These are phyloP conservation scores for Mesorhabditis spiculigera DNA, from an alignment of 2,888 invertebrate species.

Conservation along the genomic window DNA sequence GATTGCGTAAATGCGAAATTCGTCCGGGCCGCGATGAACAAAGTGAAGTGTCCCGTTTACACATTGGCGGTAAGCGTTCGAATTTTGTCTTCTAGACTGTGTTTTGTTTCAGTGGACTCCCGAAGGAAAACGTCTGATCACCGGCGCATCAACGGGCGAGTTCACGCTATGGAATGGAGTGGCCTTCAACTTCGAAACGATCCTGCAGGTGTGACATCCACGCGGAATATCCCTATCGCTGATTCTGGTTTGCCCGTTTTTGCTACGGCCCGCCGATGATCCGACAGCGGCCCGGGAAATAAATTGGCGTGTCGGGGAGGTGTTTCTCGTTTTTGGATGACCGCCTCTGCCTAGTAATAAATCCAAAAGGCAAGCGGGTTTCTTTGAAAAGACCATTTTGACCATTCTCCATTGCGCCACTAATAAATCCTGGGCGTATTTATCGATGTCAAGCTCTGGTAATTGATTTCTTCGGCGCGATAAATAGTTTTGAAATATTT, in stretches of 20 bases:
- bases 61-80: slow-evolving; percentile 71
- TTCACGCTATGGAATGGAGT: slow-evolving; percentile 99
- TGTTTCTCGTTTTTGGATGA: too few relatives aligned
- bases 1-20: slow-evolving; percentile 86
- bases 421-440: too few relatives aligned
- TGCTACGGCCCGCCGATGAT: neutral
- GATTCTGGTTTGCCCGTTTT: too few relatives aligned
- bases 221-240: neutral
- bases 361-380: too few relatives aligned
- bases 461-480: too few relatives aligned
- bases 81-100: slow-evolving; percentile 5
- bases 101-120: slow-evolving; percentile 79
- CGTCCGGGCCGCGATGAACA: slow-evolving; percentile 98
- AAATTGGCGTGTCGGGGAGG: neutral
- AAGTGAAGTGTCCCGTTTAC: slow-evolving; percentile 98
- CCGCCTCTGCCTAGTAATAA: too few relatives aligned
- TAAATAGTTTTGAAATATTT: too few relatives aligned
- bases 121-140: slow-evolving; percentile 91
- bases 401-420: too few relatives aligned
- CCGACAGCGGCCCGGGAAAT: neutral
- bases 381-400: too few relatives aligned
- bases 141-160: slow-evolving; percentile 97
- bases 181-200: slow-evolving; percentile 99
- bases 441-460: too few relatives aligned
- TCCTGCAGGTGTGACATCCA: slow-evolving; percentile 75